Conservation (phyloP, 2,888 invertebrate genomes). For the Sarcophaga rosellei region DNA sequence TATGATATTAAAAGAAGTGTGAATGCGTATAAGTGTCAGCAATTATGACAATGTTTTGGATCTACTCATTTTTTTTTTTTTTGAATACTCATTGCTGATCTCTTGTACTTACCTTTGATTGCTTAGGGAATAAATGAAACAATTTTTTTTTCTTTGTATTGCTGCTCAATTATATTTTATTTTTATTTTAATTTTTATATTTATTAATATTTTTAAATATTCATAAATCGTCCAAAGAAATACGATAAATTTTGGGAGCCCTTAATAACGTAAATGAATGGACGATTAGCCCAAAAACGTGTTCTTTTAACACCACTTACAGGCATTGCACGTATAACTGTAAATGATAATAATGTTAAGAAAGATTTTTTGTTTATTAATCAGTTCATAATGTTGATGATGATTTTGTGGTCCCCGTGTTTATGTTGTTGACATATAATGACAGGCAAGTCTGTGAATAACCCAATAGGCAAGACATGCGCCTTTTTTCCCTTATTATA, state of each 20-base stretch:
- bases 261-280: conserved; percentile 54
- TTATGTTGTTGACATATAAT: background rate
- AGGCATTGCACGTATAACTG: conserved; percentile 16
- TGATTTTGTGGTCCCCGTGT: background rate
- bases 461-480: background rate
- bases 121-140: no score
- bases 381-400: background rate
- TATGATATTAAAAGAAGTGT: no score
- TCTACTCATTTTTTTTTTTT: no score
- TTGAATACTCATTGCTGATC: no score
- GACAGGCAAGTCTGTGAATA: background rate
- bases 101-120: no score
- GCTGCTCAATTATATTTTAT: background rate
- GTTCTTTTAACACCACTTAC: conserved; percentile 22
- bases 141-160: background rate
- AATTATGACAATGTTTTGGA: no score
- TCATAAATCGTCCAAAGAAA: conserved; percentile 60
- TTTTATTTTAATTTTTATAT: background rate
- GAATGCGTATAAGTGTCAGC: no score
- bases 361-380: background rate
- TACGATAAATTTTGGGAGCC: conserved; percentile 23
- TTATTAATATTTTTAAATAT: conserved; percentile 19
- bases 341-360: background rate
- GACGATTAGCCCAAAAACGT: conserved; percentile 48
- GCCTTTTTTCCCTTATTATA: background rate